Evolutionary conservation across 2,888 invertebrate species (phyloP), one percentile per base, ranked within the genome.

Genomic region (Pachydiplax longipennis): DNA sequence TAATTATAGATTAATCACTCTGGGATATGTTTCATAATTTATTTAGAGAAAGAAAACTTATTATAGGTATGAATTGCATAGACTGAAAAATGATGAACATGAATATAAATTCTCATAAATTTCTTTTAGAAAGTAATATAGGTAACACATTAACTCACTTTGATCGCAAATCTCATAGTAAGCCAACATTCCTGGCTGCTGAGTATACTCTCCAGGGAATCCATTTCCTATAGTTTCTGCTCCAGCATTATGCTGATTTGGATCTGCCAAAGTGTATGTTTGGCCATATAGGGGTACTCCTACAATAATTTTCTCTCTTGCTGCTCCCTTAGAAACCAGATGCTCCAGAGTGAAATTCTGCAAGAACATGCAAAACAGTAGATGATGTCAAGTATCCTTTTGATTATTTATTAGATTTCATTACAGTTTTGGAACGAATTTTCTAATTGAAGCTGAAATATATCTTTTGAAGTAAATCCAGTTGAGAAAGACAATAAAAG

Each of bases 281-380:
- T 98, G 98, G 0, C 98, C 98, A 93, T 98, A 98, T 93, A 98
- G 97, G 0, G 98, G 97, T 91, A 98, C 95, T 0, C 98, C 98
- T 90, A 98, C 94, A 0, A 97, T 94, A 3, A 98, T 94, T 93
- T 98, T 98, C 90, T 96, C 96, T 4, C 96, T 96, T 25, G 96
- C 96, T 2, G 97, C 98, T 1, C 98, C 98, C 91, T 96, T 95
- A 73, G 95, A 94, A 0, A 97, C 95, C 91, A 98, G 94, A 91
- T 97, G 95, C 93, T 97, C 96, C 94, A 98, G 95, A 0, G 98
- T 97, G 92, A 95, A 97, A 94, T 98, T 97, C 97, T 97, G 92
- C 18, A 83, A 65, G 73, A 18, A 81, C 73, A 48, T 31, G 15
- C 8, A 53, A 37, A 87, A 93, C 93, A 92, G 91, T 90, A 65